These are phyloP conservation scores for Pipistrellus pygmaeus DNA, from an alignment of 2,797 vertebrate species.

Conservation along the genomic window DNA sequence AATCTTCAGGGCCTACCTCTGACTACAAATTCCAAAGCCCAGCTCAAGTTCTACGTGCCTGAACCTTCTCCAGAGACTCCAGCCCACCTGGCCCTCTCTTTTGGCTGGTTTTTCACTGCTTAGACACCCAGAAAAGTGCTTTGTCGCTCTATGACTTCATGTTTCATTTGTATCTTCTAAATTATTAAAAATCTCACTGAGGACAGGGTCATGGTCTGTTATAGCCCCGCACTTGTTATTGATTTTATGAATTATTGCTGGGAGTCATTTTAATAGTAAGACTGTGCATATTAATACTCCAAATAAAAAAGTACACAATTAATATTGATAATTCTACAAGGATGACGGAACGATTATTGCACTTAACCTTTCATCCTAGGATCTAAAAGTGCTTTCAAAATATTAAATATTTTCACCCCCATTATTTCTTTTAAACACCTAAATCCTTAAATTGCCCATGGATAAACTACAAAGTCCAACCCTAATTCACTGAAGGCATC, in stretches of 20 bases:
- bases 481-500: neutral
- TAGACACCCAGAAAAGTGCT: neutral
- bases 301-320: constrained; percentile 31
- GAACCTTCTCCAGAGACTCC: neutral
- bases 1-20: neutral
- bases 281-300: neutral
- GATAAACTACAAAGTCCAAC: neutral
- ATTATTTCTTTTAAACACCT: neutral
- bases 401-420: neutral
- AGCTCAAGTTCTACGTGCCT: neutral
- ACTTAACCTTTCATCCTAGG: neutral
- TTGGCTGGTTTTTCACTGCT: neutral
- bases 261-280: neutral
- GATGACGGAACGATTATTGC: neutral
- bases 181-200: neutral
- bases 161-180: neutral
- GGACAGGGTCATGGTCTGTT: neutral
- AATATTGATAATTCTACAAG: constrained; percentile 20
- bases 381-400: constrained; percentile 33
- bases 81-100: neutral
- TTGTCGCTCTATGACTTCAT: neutral
- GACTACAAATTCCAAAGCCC: neutral
- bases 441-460: neutral
- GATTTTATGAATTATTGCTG: neutral
- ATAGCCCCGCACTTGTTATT: neutral